phyloP scores from a whole-genome alignment of 1,140 invertebrate genomes.

The Vanessa tameamea region DNA sequence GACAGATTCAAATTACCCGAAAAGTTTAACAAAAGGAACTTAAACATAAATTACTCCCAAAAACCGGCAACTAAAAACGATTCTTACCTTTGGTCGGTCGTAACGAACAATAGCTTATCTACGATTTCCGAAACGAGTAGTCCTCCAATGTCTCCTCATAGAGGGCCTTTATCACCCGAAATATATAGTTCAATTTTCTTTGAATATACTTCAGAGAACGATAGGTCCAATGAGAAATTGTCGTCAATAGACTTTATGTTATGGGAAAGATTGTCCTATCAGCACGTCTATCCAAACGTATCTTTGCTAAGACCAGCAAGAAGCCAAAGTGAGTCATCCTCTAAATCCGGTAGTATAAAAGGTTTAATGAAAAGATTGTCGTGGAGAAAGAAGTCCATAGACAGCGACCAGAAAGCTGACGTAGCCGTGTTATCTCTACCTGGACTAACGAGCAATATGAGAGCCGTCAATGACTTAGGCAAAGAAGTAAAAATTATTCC shows the following conservation, averaged over 20 bases:
- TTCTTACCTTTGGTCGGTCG: constrained; percentile 56
- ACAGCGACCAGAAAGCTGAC: constrained; percentile 52
- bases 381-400: constrained; percentile 48
- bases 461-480: constrained; percentile 58
- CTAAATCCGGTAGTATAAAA: constrained; percentile 60
- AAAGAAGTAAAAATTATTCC: constrained; percentile 66
- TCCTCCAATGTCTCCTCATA: constrained; percentile 46
- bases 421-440: constrained; percentile 66
- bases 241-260: constrained; percentile 74
- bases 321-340: constrained; percentile 41
- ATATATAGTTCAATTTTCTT: constrained; percentile 73
- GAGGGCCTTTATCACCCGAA: constrained; percentile 55
- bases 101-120: constrained; percentile 55
- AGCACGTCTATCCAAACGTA: constrained; percentile 62
- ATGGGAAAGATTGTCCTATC: constrained; percentile 70
- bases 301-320: constrained; percentile 48
- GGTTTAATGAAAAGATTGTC: constrained; percentile 52
- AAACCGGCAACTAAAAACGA: constrained; percentile 53
- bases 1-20: constrained; percentile 57
- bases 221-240: constrained; percentile 49
- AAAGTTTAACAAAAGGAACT: constrained; percentile 45
- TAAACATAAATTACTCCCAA: constrained; percentile 48
- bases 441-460: constrained; percentile 59
- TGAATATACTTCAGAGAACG: constrained; percentile 51
- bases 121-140: constrained; percentile 64